Conservation (phyloP, 2,888 invertebrate genomes). For the Neuroscelio doddi region DNA sequence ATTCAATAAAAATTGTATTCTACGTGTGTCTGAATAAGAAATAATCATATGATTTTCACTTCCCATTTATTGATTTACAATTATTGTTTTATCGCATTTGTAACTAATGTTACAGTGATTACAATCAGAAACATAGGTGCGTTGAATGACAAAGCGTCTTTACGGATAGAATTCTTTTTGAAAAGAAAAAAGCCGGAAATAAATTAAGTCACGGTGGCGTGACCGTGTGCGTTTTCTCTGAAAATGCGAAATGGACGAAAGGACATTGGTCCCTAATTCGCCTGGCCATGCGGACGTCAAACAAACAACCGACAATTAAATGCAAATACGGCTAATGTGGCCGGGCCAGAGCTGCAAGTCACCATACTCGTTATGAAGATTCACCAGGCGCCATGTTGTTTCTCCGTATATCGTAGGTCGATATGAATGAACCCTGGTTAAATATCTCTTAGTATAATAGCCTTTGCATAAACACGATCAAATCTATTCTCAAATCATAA, state of each 20-base stretch:
- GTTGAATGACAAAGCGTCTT: background rate
- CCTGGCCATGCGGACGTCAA: constrained; percentile 64
- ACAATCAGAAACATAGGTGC: background rate
- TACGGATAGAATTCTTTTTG: background rate
- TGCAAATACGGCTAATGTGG: constrained; percentile 71
- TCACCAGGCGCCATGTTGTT: constrained; percentile 64
- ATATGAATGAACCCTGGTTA: constrained; percentile 54
- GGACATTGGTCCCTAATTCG: constrained; percentile 55
- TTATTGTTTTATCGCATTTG: too few relatives aligned
- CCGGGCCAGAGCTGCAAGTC: constrained; percentile 68
- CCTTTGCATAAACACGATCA: constrained; percentile 39
- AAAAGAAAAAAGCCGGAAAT: constrained; percentile 19
- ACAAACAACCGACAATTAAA: constrained; percentile 71
- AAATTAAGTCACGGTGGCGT: constrained; percentile 23
- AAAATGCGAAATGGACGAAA: constrained; percentile 26
- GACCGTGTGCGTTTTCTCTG: constrained; percentile 31
- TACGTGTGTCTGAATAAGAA: too few relatives aligned
- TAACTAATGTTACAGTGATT: background rate
- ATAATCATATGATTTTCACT: too few relatives aligned
- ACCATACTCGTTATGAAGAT: constrained; percentile 66
- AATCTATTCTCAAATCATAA: too few relatives aligned
- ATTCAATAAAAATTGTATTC: background rate
- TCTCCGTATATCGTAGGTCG: constrained; percentile 53
- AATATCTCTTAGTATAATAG: constrained; percentile 40
- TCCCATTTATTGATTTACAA: too few relatives aligned